phyloP scores from a whole-genome alignment of 2,113 vertebrate species.

The Neoarius graeffei region DNA sequence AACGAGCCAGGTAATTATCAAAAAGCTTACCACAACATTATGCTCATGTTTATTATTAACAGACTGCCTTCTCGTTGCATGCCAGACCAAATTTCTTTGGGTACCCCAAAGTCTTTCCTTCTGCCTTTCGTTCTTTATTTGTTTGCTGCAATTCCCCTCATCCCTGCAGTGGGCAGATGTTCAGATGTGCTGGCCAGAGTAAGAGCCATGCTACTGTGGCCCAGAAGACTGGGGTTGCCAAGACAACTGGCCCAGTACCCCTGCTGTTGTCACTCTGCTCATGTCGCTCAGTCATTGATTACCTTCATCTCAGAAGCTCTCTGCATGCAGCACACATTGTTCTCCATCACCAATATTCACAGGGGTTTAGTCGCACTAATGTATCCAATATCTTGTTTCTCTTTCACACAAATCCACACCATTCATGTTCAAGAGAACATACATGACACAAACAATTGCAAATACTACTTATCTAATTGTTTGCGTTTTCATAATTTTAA shows the following conservation, averaged over 20 bases:
- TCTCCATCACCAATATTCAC: slow-evolving; percentile 50
- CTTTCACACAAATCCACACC: slow-evolving; percentile 15
- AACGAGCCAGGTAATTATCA: slow-evolving; percentile 40
- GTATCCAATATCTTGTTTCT: slow-evolving; percentile 37
- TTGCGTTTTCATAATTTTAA: slow-evolving; percentile 50
- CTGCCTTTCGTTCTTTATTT: slow-evolving; percentile 39
- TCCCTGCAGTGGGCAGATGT: slow-evolving; percentile 54
- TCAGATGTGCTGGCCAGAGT: slow-evolving; percentile 53
- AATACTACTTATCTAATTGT: neutral
- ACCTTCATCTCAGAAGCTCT: slow-evolving; percentile 55
- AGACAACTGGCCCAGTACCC: slow-evolving; percentile 61
- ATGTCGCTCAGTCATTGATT: slow-evolving; percentile 59
- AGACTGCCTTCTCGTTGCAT: slow-evolving; percentile 23
- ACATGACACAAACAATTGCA: slow-evolving; percentile 7
- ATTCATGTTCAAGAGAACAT: neutral
- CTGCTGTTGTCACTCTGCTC: slow-evolving; percentile 59
- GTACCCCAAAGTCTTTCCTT: slow-evolving; percentile 29
- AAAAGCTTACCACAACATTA: slow-evolving; percentile 22
- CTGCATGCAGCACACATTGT: slow-evolving; percentile 57
- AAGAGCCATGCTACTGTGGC: slow-evolving; percentile 52
- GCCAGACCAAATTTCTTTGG: slow-evolving; percentile 29
- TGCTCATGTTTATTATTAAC: slow-evolving; percentile 38
- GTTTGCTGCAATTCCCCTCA: slow-evolving; percentile 42
- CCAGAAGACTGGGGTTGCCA: slow-evolving; percentile 58
- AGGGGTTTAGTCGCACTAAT: slow-evolving; percentile 41